Conservation (phyloP, 2,797 vertebrate genomes). For the Urophycis tenuis region DNA sequence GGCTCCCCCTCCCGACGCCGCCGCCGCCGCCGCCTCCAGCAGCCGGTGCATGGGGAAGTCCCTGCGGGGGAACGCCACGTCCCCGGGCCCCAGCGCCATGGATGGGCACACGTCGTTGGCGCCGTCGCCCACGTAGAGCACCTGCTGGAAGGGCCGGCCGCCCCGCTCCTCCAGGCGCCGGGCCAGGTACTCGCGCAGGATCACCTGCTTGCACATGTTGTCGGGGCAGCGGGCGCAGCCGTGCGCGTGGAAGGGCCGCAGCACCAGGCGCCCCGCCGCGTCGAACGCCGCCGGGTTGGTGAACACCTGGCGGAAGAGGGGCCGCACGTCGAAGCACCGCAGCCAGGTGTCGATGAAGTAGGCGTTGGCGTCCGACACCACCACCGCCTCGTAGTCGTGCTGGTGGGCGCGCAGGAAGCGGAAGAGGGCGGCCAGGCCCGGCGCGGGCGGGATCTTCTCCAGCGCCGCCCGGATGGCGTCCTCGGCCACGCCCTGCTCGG, state of each 20-base stretch:
- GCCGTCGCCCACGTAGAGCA: slow-evolving; percentile 88
- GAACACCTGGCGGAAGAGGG: slow-evolving; percentile 81
- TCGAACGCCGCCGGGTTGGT: slow-evolving; percentile 82
- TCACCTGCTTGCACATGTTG: slow-evolving; percentile 93
- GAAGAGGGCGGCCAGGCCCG: slow-evolving; percentile 76
- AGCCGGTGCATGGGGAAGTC: slow-evolving; percentile 85
- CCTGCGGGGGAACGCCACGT: slow-evolving; percentile 82
- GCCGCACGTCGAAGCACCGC: slow-evolving; percentile 60
- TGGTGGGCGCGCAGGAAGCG: slow-evolving; percentile 74
- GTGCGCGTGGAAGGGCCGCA: slow-evolving; percentile 87
- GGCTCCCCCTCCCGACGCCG: slow-evolving; percentile 49
- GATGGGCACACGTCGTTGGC: slow-evolving; percentile 89
- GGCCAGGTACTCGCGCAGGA: slow-evolving; percentile 77
- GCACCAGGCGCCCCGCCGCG: slow-evolving; percentile 65
- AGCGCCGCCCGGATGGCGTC: slow-evolving; percentile 68
- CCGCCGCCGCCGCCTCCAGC: slow-evolving; percentile 70
- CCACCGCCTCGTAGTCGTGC: slow-evolving; percentile 78
- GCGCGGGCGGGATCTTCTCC: slow-evolving; percentile 76
- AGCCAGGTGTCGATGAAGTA: slow-evolving; percentile 83
- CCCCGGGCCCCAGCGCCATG: slow-evolving; percentile 66
- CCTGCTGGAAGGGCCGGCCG: slow-evolving; percentile 72
- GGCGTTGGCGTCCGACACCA: slow-evolving; percentile 88
- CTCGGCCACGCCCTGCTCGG: slow-evolving; percentile 77
- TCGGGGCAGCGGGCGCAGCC: slow-evolving; percentile 78
- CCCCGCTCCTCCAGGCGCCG: slow-evolving; percentile 70